Evolutionary conservation across 2,113 vertebrate genomes (phyloP).

Genomic region (western clawed frog (Xenopus tropicalis)): UCB_Xtro_10.0 CM004443.2:38324001-38324500

Average conservation of each 20-base stretch:
- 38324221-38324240: constrained; percentile 23
- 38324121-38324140: constrained; percentile 40
- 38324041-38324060: background rate
- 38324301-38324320: constrained; percentile 13
- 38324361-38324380: constrained; percentile 22
- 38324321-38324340: constrained; percentile 32
- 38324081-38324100: constrained; percentile 33
- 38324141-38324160: constrained; percentile 35
- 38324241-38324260: constrained; percentile 6
- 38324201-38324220: constrained; percentile 15
- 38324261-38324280: constrained; percentile 8
- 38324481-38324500: background rate
- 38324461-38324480: background rate
- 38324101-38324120: constrained; percentile 35
- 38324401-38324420: constrained; percentile 43
- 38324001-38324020: too few species aligned
- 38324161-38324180: constrained; percentile 16
- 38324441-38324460: background rate
- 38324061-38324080: constrained; percentile 29
- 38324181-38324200: constrained; percentile 32
- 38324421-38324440: constrained; percentile 31
- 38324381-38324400: constrained; percentile 9
- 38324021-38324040: too few species aligned
- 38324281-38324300: constrained; percentile 9
- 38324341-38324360: constrained; percentile 37